Evolutionary conservation across 92 coral and sea anemone genomes (phyloP).

Genomic region (Zoanthus gigantus): DNA sequence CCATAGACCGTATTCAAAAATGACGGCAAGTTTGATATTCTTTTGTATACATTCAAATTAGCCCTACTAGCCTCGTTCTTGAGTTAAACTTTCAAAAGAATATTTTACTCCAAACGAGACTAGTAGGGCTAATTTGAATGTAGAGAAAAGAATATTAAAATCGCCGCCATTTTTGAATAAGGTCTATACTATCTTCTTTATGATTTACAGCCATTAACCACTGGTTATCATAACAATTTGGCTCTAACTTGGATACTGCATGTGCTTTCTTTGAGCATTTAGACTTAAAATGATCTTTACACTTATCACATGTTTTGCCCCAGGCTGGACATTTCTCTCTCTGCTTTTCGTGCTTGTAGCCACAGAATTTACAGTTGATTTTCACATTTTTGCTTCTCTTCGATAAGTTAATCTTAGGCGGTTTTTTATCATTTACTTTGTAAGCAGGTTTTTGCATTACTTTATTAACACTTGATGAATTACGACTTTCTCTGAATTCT

Average conservation of each 20-base stretch:
- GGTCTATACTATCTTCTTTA: background rate
- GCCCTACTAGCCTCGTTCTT: too few relatives aligned
- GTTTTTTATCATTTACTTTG: constrained; percentile 12
- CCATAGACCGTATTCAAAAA: background rate
- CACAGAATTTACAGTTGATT: constrained; percentile 37
- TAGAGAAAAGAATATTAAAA: too few relatives aligned
- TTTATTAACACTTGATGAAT: constrained; percentile 33
- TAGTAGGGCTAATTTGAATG: too few relatives aligned
- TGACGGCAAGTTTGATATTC: too few relatives aligned
- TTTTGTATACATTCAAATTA: too few relatives aligned
- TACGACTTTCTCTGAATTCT: background rate
- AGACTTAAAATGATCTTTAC: constrained; percentile 51
- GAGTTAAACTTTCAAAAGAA: too few relatives aligned
- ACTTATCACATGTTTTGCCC: background rate
- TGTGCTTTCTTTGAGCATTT: constrained; percentile 1
- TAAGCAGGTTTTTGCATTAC: constrained; percentile 11
- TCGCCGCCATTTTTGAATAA: too few relatives aligned
- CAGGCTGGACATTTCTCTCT: too few relatives aligned
- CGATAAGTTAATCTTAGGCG: background rate
- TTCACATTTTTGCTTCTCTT: background rate
- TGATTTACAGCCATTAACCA: background rate
- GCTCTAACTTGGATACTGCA: background rate
- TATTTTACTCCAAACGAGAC: too few relatives aligned
- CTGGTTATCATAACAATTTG: background rate
- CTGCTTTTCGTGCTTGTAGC: background rate